Percentiles rank a stretch among this genome's conserved stretches.
phyloP scores from a whole-genome alignment of 2,888 invertebrate species.

The Loripinus fragilis region DNA sequence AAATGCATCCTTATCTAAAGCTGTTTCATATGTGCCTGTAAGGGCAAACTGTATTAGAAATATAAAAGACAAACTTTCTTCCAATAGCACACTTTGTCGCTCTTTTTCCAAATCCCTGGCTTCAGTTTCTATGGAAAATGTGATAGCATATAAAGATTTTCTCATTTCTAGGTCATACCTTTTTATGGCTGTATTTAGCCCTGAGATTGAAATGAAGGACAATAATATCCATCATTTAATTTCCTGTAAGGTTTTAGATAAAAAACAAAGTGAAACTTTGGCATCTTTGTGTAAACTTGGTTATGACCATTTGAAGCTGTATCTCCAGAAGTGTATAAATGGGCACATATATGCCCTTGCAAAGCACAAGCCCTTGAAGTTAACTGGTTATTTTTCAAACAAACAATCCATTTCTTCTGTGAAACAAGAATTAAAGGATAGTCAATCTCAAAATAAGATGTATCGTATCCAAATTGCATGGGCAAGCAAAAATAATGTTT shows the following conservation, averaged over 20 bases:
- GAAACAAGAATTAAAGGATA: slow-evolving; percentile 1
- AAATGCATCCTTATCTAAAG: not conserved
- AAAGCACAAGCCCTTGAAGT: not conserved
- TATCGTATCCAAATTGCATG: slow-evolving; percentile 11
- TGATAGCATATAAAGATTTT: not conserved
- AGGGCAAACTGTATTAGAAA: slow-evolving; percentile 8
- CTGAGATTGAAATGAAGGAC: not conserved
- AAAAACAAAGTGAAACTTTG: not conserved
- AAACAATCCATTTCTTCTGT: not conserved
- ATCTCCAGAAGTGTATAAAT: not conserved
- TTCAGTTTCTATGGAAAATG: not conserved
- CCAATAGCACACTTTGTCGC: not conserved
- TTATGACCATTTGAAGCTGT: not conserved
- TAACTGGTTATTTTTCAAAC: not conserved
- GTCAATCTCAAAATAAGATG: not conserved
- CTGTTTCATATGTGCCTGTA: not conserved
- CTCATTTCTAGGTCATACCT: not conserved
- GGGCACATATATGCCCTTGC: not conserved
- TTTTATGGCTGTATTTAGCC: not conserved
- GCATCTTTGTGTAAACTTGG: not conserved
- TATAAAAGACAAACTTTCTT: slow-evolving; percentile 1
- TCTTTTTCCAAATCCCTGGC: not conserved
- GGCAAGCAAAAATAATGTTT: slow-evolving; percentile 1
- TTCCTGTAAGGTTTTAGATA: not conserved
- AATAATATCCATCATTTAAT: not conserved